phyloP scores from a whole-genome alignment of 2,113 vertebrate genomes.

The Mormyrus lacerda region DNA sequence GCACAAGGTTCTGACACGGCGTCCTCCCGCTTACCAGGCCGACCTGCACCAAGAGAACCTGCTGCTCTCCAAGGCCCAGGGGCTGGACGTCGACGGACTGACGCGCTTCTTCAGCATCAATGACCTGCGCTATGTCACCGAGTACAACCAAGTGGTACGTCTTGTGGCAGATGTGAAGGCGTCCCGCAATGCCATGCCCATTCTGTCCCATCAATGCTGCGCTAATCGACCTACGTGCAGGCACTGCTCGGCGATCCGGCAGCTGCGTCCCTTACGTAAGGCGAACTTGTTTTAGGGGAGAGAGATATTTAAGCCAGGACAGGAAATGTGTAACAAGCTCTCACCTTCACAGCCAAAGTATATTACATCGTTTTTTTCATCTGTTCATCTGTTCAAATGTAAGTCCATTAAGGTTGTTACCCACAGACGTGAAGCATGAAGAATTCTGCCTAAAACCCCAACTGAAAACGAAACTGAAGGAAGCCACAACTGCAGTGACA shows the following conservation, averaged over 20 bases:
- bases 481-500: neutral
- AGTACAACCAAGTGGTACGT: constrained; percentile 76
- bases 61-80: constrained; percentile 42
- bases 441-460: neutral
- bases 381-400: neutral
- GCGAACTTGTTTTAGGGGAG: neutral
- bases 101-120: constrained; percentile 70
- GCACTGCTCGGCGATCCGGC: neutral
- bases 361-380: neutral
- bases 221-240: neutral
- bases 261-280: neutral
- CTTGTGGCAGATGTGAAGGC: neutral
- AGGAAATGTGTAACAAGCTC: neutral
- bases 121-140: constrained; percentile 74
- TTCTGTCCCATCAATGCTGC: neutral
- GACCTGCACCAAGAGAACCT: constrained; percentile 70
- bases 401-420: neutral
- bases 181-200: neutral
- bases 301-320: neutral
- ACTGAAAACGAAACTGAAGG: neutral
- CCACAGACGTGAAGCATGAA: neutral
- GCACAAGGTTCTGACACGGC: neutral
- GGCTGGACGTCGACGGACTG: constrained; percentile 62
- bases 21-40: constrained; percentile 53
- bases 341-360: neutral